Evolutionary conservation across 2,888 invertebrate genomes (phyloP).

Genomic region (Trissonchulus latispiculum): DNA sequence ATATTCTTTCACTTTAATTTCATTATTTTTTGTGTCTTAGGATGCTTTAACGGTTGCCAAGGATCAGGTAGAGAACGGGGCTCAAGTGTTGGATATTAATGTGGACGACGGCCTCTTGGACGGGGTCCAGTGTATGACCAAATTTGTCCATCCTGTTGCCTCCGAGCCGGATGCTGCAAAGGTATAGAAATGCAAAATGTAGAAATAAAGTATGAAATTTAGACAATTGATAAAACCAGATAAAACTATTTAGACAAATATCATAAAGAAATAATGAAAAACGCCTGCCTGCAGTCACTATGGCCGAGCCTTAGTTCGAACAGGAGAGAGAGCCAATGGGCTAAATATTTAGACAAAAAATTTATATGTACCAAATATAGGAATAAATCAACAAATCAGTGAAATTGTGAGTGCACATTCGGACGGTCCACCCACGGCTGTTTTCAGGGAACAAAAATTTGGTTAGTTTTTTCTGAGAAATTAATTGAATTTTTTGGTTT

Average conservation of each 20-base stretch:
- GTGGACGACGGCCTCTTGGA: constrained; percentile 56
- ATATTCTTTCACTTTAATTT: background rate
- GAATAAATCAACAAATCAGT: no score
- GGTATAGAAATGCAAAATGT: constrained; percentile 35
- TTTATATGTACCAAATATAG: background rate
- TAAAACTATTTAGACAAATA: no score
- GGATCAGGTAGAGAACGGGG: constrained; percentile 53
- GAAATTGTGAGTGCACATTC: no score
- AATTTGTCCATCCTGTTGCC: constrained; percentile 52
- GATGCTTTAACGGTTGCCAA: constrained; percentile 52
- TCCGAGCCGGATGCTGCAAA: constrained; percentile 54
- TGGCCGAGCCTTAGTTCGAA: background rate
- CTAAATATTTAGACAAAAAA: background rate
- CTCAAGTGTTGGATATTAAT: constrained; percentile 54
- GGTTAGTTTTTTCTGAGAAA: no score
- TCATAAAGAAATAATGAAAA: no score
- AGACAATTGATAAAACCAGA: no score
- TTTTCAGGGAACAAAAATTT: no score
- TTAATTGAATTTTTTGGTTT: background rate
- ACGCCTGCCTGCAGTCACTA: no score
- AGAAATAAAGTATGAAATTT: background rate
- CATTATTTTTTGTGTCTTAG: constrained; percentile 46
- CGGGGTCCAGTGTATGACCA: constrained; percentile 51
- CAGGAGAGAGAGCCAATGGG: background rate
- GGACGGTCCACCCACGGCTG: no score